Evolutionary conservation across 2,888 invertebrate genomes (phyloP).

Genomic region (Cordilura impudica): DNA sequence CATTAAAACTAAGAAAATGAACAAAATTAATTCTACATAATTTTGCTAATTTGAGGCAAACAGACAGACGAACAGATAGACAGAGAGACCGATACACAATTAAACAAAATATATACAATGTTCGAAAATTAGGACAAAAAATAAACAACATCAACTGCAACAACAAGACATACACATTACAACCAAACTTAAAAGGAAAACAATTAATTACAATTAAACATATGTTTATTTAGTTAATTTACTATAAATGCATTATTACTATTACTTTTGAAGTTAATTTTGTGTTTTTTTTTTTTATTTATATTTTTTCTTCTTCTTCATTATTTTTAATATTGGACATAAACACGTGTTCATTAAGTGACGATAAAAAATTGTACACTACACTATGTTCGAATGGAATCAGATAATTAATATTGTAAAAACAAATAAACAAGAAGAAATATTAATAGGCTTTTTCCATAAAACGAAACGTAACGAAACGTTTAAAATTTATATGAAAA

Average conservation of each 20-base stretch:
- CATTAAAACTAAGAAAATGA: neutral
- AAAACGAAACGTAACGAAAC: too few relatives aligned
- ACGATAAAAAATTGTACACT: neutral
- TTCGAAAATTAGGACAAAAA: neutral
- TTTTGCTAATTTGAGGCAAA: neutral
- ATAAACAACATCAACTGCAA: neutral
- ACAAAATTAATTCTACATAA: neutral
- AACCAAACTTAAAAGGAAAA: neutral
- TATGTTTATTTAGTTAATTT: slow-evolving; percentile 50
- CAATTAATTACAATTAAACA: slow-evolving; percentile 57
- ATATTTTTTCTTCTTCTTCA: slow-evolving; percentile 2
- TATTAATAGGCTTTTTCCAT: too few relatives aligned
- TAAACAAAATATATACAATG: neutral
- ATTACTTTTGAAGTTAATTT: neutral
- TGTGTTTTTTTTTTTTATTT: neutral
- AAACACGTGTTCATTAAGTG: slow-evolving; percentile 38
- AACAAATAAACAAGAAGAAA: too few relatives aligned
- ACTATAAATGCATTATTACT: slow-evolving; percentile 40
- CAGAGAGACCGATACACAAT: too few relatives aligned
- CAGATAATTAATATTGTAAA: too few relatives aligned
- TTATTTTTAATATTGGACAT: neutral
- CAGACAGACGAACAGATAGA: too few relatives aligned
- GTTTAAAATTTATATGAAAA: too few relatives aligned
- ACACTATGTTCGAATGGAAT: too few relatives aligned
- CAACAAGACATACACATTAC: neutral